A percentile compares a stretch with the other conserved stretches of the same genome.
Conservation (phyloP, 2,888 invertebrate genomes). For the Altica lythri region DNA sequence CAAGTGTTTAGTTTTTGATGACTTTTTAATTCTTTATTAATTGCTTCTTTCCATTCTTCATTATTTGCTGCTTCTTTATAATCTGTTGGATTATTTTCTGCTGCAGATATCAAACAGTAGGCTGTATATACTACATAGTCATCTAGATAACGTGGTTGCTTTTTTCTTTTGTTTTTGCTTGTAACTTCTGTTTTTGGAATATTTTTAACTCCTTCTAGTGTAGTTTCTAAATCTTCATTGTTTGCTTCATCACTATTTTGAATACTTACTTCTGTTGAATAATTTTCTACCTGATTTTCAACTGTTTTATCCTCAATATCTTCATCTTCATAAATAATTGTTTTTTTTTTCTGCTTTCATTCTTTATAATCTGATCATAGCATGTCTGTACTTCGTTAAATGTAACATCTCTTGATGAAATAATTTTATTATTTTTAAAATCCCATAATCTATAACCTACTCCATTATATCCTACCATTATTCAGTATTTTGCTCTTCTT, state of each 20-base stretch:
- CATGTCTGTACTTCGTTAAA: background rate
- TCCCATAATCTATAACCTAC: slow-evolving; percentile 29
- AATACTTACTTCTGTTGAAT: too few relatives aligned
- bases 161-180: slow-evolving; percentile 31
- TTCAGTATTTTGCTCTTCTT: slow-evolving; percentile 14
- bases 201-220: background rate
- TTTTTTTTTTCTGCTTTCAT: background rate
- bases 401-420: slow-evolving; percentile 2
- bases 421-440: background rate
- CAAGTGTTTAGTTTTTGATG: slow-evolving; percentile 26
- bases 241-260: background rate
- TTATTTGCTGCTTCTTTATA: slow-evolving; percentile 14
- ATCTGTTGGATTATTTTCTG: slow-evolving; percentile 1
- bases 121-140: slow-evolving; percentile 14
- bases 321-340: background rate
- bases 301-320: background rate
- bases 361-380: background rate
- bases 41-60: slow-evolving; percentile 6
- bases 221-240: background rate
- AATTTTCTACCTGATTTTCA: background rate
- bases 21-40: slow-evolving; percentile 20
- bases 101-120: slow-evolving; percentile 8
- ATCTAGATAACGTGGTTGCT: background rate
- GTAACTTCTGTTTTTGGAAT: background rate
- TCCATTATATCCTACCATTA: slow-evolving; percentile 30